phyloP scores from a whole-genome alignment of 2,888 invertebrate genomes.

The Drosophila stalkeri region DNA sequence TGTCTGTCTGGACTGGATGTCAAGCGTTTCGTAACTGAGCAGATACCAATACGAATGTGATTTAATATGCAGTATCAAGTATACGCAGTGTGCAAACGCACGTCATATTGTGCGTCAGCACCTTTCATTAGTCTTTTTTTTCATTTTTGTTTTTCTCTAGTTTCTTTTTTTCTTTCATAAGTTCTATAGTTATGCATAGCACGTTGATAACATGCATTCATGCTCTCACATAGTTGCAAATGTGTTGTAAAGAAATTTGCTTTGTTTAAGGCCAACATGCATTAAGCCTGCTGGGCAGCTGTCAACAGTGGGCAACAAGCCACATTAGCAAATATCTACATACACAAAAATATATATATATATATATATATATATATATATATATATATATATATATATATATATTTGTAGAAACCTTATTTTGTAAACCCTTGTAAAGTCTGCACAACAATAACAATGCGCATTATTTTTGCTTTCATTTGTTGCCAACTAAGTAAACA shows the following conservation, averaged over 20 bases:
- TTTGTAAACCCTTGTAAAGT: conserved; percentile 50
- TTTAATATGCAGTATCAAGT: conserved; percentile 28
- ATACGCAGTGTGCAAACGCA: conserved; percentile 34
- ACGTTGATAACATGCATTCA: conserved; percentile 34
- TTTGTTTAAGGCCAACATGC: conserved; percentile 58
- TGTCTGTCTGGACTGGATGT: background rate
- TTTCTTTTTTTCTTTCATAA: background rate
- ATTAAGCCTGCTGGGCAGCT: conserved; percentile 56
- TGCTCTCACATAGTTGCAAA: conserved; percentile 9
- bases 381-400: too few relatives aligned
- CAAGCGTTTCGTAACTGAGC: background rate
- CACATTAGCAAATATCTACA: conserved; percentile 28
- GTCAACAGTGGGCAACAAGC: conserved; percentile 49
- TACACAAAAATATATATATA: background rate
- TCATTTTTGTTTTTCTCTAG: too few relatives aligned
- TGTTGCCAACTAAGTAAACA: conserved; percentile 38
- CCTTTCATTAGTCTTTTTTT: background rate
- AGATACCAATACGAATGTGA: conserved; percentile 4
- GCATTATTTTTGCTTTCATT: conserved; percentile 49
- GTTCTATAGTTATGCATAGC: conserved; percentile 7
- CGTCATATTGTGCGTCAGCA: conserved; percentile 42
- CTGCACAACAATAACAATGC: conserved; percentile 50
- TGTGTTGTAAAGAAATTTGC: conserved; percentile 49
- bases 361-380: too few relatives aligned
- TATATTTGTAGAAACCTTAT: conserved; percentile 40